Base-by-base conservation (phyloP, 2,797 vertebrate species). In the Tadarida brasiliensis region DNA sequence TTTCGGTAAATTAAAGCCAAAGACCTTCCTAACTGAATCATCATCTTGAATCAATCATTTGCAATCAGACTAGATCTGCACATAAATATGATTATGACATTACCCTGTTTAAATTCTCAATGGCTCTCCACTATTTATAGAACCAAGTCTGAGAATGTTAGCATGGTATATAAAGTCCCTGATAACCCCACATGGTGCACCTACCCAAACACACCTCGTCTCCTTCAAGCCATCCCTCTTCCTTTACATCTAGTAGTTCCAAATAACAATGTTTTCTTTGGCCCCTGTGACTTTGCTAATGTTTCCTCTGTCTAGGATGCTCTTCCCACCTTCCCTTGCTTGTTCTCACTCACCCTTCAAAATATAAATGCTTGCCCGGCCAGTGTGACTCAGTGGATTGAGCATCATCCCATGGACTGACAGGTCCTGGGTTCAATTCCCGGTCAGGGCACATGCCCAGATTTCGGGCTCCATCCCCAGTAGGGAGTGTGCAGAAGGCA, bases 31-130 rank as follows among this genome's bases (percentile, higher is more conserved):
- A 82, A 87, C 1, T 49, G 86, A 94, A 49, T 90, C 44, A 59
- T 17, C 81, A 56, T 82, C 67, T 81, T 74, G 57, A 78, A 28
- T 71, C 68, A 73, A n/a, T 77, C 76, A 81, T 91, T 84, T 94
- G 51, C 11, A 91, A 89, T 28, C 61, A 71, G 87, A 76, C 20
- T 28, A 61, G 76, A 82, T 67, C 73, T 61, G 54, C 56, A 87
- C 22, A 20, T 74, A 94, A 83, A 84, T 54, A 83, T 59, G 39
- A 85, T 39, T 84, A 77, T 35, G 71, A 3, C 20, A 56, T 30
- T 39, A 76, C 30, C 12, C 22, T 33, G 14, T 11, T 82, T 76
- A 77, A 90, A 86, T 82, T 85, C 71, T 93, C 33, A 12, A 7
- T 15, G 54, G 87, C 12, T 51, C 57, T 49, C 28, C 17, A 26